phyloP scores from a whole-genome alignment of 2,797 vertebrate species.

The Lepilemur ruficaudatus region DNA sequence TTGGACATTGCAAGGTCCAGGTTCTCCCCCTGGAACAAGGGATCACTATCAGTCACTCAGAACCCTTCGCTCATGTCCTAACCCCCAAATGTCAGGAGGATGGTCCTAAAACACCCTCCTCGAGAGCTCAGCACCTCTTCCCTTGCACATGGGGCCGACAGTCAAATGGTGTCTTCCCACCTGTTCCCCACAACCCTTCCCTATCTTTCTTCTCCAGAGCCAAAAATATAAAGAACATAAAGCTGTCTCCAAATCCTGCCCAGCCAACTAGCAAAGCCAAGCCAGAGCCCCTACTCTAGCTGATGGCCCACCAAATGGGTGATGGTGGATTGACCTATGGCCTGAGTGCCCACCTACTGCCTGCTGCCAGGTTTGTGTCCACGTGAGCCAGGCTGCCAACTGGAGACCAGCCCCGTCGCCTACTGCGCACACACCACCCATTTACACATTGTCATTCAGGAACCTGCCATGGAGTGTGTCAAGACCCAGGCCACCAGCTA shows the following conservation, averaged over 20 bases:
- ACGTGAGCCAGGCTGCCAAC: not conserved
- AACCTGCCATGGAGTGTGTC: not conserved
- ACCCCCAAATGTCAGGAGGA: not conserved
- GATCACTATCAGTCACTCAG: not conserved
- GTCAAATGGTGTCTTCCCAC: not conserved
- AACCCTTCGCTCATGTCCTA: not conserved
- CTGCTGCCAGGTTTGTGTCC: not conserved
- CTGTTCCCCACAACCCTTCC: not conserved
- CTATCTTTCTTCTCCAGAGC: not conserved
- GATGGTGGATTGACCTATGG: not conserved
- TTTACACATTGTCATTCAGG: not conserved
- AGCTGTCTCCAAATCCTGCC: not conserved
- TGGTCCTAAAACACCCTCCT: not conserved
- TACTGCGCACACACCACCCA: not conserved
- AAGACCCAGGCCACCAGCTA: not conserved
- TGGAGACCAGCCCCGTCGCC: not conserved
- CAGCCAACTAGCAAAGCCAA: not conserved
- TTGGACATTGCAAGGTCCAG: conserved; percentile 96
- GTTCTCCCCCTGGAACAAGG: conserved; percentile 92
- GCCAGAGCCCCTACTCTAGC: not conserved
- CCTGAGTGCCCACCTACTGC: not conserved
- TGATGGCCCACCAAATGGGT: not conserved
- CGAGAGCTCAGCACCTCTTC: not conserved
- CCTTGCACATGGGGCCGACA: rapidly evolving
- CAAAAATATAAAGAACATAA: not conserved